Conservation (phyloP, 2,797 vertebrate genomes). For the Enteromius argenteus region DNA sequence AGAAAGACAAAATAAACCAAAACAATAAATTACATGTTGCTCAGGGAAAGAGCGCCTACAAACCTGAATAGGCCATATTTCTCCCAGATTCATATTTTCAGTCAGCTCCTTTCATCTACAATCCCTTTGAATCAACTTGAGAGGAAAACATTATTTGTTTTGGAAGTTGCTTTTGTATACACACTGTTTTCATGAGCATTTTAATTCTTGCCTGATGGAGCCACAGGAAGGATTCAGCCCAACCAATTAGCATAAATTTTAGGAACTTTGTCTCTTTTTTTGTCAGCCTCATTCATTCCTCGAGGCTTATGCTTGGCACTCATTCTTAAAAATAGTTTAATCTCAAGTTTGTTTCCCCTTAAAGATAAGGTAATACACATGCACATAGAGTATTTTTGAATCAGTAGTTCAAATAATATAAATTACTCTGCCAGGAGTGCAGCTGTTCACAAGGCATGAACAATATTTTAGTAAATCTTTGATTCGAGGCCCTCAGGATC, state of each 20-base stretch:
- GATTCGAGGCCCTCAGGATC: conserved; percentile 32
- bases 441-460: conserved; percentile 47
- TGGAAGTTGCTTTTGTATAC: conserved; percentile 26
- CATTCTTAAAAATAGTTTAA: conserved; percentile 44
- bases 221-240: conserved; percentile 18
- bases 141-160: conserved; percentile 50
- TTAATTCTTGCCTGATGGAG: conserved; percentile 27
- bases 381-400: conserved; percentile 56
- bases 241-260: conserved; percentile 44
- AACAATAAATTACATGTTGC: conserved; percentile 53
- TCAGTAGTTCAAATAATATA: conserved; percentile 51
- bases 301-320: conserved; percentile 36
- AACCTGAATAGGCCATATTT: conserved; percentile 48
- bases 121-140: conserved; percentile 61
- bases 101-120: conserved; percentile 43
- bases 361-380: conserved; percentile 60
- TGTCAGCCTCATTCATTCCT: conserved; percentile 31
- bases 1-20: conserved; percentile 45
- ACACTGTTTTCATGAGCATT: conserved; percentile 18
- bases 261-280: conserved; percentile 40
- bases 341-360: conserved; percentile 56
- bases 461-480: conserved; percentile 44
- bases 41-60: conserved; percentile 49
- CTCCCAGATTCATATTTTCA: conserved; percentile 51
- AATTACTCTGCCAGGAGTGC: conserved; percentile 48